These are phyloP conservation scores for Syndactyla subalaris DNA, from an alignment of 2,797 vertebrate genomes.

Conservation along the genomic window DNA sequence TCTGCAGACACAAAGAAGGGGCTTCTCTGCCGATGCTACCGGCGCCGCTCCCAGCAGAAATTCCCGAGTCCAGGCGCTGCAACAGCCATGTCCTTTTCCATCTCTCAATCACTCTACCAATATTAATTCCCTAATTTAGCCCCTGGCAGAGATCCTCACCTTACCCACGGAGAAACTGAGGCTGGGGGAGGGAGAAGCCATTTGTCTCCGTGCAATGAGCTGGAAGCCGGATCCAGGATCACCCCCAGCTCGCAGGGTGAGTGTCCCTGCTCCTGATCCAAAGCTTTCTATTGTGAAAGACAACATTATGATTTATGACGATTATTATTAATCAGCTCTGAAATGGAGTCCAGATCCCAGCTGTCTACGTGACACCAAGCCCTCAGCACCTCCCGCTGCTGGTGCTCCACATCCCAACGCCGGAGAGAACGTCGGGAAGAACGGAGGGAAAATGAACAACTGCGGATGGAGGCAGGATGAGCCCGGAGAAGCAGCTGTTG, in stretches of 20 bases:
- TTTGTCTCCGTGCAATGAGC: not conserved
- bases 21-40: rapidly evolving
- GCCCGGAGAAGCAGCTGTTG: rapidly evolving
- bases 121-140: conserved; percentile 26
- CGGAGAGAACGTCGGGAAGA: not conserved
- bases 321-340: not conserved
- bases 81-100: not conserved
- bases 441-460: not conserved
- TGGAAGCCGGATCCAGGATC: not conserved
- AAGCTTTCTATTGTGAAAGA: not conserved
- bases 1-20: rapidly evolving
- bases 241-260: not conserved
- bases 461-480: rapidly evolving
- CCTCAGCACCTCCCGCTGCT: rapidly evolving
- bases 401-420: rapidly evolving
- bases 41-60: not conserved
- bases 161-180: not conserved
- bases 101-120: not conserved
- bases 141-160: conserved; percentile 30
- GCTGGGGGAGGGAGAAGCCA: not conserved
- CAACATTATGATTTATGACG: not conserved
- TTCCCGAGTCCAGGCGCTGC: rapidly evolving
- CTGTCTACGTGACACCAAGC: not conserved
- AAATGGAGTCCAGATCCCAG: not conserved
- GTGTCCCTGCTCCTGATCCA: not conserved